These are phyloP conservation scores for Caiman crocodilus DNA, from an alignment of 2,797 vertebrate species.

Conservation along the genomic window DNA sequence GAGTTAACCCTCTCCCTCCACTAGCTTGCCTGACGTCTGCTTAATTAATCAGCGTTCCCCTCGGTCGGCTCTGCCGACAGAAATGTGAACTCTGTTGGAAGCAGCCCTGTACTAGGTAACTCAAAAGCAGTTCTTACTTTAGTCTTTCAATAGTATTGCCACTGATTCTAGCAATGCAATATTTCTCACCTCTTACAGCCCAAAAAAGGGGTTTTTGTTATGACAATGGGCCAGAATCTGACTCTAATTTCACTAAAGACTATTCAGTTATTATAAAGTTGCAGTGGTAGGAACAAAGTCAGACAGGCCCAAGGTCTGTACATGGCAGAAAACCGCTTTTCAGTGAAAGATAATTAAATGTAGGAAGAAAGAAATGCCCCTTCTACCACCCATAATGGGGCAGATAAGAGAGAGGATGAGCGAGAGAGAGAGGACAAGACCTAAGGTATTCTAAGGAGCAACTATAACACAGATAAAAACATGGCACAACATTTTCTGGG, in stretches of 20 bases:
- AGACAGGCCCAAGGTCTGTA: not conserved
- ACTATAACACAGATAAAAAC: not conserved
- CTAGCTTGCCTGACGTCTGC: no score
- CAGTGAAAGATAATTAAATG: not conserved
- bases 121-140: not conserved
- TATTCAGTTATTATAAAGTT: not conserved
- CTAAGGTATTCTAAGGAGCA: not conserved
- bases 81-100: not conserved
- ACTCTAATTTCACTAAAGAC: not conserved
- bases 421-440: not conserved
- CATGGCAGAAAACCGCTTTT: not conserved
- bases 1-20: no score
- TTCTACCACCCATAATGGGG: not conserved
- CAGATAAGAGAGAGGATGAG: no score
- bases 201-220: not conserved
- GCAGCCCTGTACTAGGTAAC: not conserved
- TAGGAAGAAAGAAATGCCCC: not conserved
- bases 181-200: not conserved
- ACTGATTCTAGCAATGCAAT: not conserved
- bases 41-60: no score
- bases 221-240: accelerated
- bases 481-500: no score
- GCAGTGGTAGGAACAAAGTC: not conserved
- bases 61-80: no score
- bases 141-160: not conserved